Evolutionary conservation across 2,888 invertebrate genomes (phyloP), one percentile per base, ranked within the genome.

Genomic region (Gerris lacustris): DNA sequence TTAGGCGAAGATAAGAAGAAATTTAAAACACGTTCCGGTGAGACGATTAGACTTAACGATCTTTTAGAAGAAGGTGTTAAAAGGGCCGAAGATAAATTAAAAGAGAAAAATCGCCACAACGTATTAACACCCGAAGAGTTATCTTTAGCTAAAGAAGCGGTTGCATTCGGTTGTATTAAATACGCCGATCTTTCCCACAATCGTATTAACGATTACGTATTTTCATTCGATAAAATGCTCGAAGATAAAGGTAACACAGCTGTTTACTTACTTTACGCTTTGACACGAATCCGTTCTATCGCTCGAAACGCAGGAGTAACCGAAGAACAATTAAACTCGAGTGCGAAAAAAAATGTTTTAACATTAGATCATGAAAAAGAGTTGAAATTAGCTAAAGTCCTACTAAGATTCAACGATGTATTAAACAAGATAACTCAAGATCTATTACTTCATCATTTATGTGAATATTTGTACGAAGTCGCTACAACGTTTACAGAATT

Each of bases 181-280:
- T 99, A 99, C 81, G 91, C 98, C 6, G 99, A 99, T 83, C 84
- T 99, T 67, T 92, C 91, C 15, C 96, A 97, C 78, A 96, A 96
- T 80, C 86, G 96, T 73, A 87, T 87, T 71, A 91, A 92, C 79
- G 98, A 98, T 79, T 99, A 99, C 79, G 87, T 98, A 2, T 99
- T 99, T 82, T 97, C 96, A 0, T 99, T 97, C 81, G 96, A 99
- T 79, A 95, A 95, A 84, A 99, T 99, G 99, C 84, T 99, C 74
- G 97, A 99, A 79, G 98, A 99, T 80, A 91, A 92, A 79, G 99
- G 99, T 9, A 99, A 99, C 80, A 99, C 99, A 0, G 99, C 99
- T 0, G 97, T 96, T 0, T 99, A 99, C 79, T 83, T 99, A 69
- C 82, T 99, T 6, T 99, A 99, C 81, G 94, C 96, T 0, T 87